phyloP scores from a whole-genome alignment of 2,797 vertebrate species.

The Capromys pilorides region DNA sequence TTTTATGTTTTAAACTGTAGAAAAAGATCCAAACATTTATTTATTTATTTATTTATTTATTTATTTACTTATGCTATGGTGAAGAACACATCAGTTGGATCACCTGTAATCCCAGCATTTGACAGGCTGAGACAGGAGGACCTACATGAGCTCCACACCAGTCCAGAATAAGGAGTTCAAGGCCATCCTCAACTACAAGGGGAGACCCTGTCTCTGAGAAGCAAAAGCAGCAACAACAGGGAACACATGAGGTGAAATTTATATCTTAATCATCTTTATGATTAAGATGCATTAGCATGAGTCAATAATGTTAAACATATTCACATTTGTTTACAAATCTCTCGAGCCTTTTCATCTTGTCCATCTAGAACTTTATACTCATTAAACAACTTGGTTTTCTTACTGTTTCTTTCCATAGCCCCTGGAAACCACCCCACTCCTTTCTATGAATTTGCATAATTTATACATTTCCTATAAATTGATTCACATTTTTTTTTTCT shows the following conservation, averaged over 20 bases:
- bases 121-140: not conserved
- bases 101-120: not conserved
- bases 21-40: not conserved
- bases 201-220: not conserved
- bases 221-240: not conserved
- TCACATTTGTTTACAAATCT: not conserved
- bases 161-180: not conserved
- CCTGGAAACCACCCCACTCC: not conserved
- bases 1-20: not conserved
- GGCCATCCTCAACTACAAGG: not conserved
- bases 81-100: not conserved
- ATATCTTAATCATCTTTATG: not conserved
- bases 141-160: not conserved
- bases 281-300: not conserved
- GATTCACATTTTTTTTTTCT: not conserved
- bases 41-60: not conserved
- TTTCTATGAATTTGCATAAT: not conserved
- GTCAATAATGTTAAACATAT: not conserved
- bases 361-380: not conserved
- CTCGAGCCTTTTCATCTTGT: not conserved
- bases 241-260: not conserved
- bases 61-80: not conserved
- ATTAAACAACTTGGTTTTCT: not conserved
- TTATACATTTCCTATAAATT: not conserved
- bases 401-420: fast-evolving